Evolutionary conservation across 2,888 invertebrate genomes (phyloP).

Genomic region (Nemotelus pantherinus): DNA sequence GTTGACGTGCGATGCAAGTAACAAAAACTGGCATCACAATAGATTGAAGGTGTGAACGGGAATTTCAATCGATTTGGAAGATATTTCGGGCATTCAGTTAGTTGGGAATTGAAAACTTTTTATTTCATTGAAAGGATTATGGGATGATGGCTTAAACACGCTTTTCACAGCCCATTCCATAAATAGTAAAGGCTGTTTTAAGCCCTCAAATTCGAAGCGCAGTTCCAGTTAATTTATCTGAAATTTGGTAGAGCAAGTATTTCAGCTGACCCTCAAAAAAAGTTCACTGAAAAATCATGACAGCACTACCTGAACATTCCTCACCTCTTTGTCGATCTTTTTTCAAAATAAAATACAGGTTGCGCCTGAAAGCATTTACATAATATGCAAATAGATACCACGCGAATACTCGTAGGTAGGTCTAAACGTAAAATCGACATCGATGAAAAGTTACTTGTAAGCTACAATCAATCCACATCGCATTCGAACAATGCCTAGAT

Average conservation of each 20-base stretch:
- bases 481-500: constrained; percentile 8
- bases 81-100: neutral
- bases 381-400: constrained; percentile 23
- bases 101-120: neutral
- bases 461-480: constrained; percentile 9
- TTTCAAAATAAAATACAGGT: constrained; percentile 41
- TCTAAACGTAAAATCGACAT: neutral
- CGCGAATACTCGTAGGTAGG: neutral
- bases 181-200: neutral
- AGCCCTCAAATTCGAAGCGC: no score
- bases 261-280: neutral
- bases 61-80: neutral
- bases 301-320: constrained; percentile 1
- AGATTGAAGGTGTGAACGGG: constrained; percentile 9
- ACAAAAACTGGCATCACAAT: constrained; percentile 8
- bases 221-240: neutral
- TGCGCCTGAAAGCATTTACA: constrained; percentile 7
- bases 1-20: neutral
- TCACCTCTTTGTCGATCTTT: constrained; percentile 6
- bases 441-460: constrained; percentile 22
- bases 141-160: neutral
- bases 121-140: neutral
- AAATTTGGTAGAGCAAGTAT: neutral
- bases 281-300: neutral
- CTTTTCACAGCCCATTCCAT: neutral